Evolutionary conservation across 2,888 invertebrate species (phyloP), one percentile per base, ranked within the genome.

Genomic region (Eupithecia centaureata): DNA sequence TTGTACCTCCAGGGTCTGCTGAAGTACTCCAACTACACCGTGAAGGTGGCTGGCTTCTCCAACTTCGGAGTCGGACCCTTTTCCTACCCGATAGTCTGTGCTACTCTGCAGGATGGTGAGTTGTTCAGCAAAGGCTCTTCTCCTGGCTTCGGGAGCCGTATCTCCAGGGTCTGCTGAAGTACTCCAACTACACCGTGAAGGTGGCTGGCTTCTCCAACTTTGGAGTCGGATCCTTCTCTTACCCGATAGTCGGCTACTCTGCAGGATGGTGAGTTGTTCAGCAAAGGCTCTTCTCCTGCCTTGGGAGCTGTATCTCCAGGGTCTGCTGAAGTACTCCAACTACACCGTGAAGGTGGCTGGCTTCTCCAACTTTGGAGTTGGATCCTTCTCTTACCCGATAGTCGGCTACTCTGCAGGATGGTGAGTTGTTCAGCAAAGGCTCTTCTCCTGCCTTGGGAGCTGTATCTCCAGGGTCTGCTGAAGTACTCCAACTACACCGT

Each of bases 401-500:
- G 95, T 95, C 79, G 97, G 98, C 95, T 65, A 98, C 98, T 0
- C 95, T 97, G 75, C 97, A 98, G 88, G 98, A 98, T 87, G 95
- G 97, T 97, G 87, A 93, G 85, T 68, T 65, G 18, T 63, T 51
- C n/a, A n/a, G n/a, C n/a, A n/a, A n/a, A n/a, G n/a, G n/a, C n/a
- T n/a, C n/a, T n/a, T n/a, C n/a, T n/a, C n/a, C n/a, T n/a, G n/a
- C n/a, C n/a, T n/a, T n/a, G n/a, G 30, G 97, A 97, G 80, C 95
- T 96, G 1, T 96, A 96, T 83, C 88, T 97, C 30, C 97, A 97
- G 83, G 95, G 95, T 0, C 89, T 98, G 56, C 94, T 95, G 79
- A 97, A 97, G 82, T 97, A 95, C 81, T 96, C 97, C 15, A 98
- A 98, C 92, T 98, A 98, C 86, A 97, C 97, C 2, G 94, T 98